Evolutionary conservation across 2,797 vertebrate species (phyloP), one percentile per base, ranked within the genome.

Genomic region (Picus viridis): DNA sequence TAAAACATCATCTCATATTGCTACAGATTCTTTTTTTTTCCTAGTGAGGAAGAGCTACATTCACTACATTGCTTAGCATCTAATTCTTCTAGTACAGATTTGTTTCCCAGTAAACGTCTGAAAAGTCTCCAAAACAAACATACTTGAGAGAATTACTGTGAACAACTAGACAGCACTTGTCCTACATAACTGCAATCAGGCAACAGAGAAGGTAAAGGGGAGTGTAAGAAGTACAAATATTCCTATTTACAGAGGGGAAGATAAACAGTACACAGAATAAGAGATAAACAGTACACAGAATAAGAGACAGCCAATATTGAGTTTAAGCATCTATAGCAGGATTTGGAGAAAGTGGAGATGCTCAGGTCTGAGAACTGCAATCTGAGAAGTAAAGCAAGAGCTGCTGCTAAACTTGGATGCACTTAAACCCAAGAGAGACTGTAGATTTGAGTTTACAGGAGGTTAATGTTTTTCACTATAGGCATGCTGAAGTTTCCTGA

Each of bases 321-420:
- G 87, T 77, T 82, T 83, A 68, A 90, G 80, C 45, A 85, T 45
- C 75, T 83, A 62, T 93, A 90, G 51, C 45, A 77, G 49, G 58
- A 90, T 77, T 84, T 80, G 27, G 57, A 77, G 81, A 77, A 95
- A 89, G 89, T 80, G 2, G 41, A 76, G 62, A 83, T 47, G 58
- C 82, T 90, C 61, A 73, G 62, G 58, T 62, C 84, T 39, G 72
- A 83, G 88, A 92, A 77, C 9, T 62, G 32, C 45, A 85, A 92
- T 74, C 58, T 77, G 58, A 89, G 62, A 90, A 92, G 57, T 53
- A 92, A 94, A 92, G 81, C 32, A 91, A 70, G 72, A 92, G 68
- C 90, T 87, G 61, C 51, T 14, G 2, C 65, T 90, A 71, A 87
- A 87, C 30, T 65, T 80, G 68, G 75, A 90, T 45, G 47, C 41